Percentiles rank a stretch among this genome's conserved stretches.
Conservation (phyloP, 2,888 invertebrate species). For the Archips crataeganus region DNA sequence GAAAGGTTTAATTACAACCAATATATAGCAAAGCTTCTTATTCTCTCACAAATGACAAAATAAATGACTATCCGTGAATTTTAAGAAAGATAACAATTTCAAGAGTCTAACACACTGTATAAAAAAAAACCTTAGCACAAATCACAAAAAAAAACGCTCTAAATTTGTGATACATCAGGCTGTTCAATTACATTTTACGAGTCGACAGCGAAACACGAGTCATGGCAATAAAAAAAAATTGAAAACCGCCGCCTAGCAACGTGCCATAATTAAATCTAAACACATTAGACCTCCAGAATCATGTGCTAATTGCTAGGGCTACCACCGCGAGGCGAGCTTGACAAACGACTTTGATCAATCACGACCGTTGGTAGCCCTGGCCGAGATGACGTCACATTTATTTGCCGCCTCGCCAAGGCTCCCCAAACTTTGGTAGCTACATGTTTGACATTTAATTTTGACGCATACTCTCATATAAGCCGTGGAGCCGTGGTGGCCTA, state of each 20-base stretch:
- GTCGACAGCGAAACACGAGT: background rate
- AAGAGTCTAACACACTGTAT: too few relatives aligned
- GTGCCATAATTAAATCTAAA: conserved; percentile 45
- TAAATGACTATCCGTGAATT: too few relatives aligned
- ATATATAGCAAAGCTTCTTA: too few relatives aligned
- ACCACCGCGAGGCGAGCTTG: conserved; percentile 66
- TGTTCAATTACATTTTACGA: background rate
- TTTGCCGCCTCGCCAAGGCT: conserved; percentile 51
- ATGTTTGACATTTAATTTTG: background rate
- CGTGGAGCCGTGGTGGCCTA: too few relatives aligned
- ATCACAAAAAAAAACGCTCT: too few relatives aligned
- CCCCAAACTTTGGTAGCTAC: background rate
- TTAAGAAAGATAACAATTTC: too few relatives aligned
- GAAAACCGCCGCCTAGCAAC: conserved; percentile 9
- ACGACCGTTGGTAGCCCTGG: conserved; percentile 43
- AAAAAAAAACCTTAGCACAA: too few relatives aligned
- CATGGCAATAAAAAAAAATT: conserved; percentile 8
- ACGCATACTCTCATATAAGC: background rate
- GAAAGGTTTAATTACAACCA: too few relatives aligned
- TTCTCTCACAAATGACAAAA: too few relatives aligned
- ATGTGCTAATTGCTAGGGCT: conserved; percentile 48
- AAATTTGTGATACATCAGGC: too few relatives aligned
- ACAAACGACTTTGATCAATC: conserved; percentile 50
- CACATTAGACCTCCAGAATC: conserved; percentile 75
- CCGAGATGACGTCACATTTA: conserved; percentile 73